Conservation (phyloP, 1,140 invertebrate genomes). For the Drosophila murphyi region DNA sequence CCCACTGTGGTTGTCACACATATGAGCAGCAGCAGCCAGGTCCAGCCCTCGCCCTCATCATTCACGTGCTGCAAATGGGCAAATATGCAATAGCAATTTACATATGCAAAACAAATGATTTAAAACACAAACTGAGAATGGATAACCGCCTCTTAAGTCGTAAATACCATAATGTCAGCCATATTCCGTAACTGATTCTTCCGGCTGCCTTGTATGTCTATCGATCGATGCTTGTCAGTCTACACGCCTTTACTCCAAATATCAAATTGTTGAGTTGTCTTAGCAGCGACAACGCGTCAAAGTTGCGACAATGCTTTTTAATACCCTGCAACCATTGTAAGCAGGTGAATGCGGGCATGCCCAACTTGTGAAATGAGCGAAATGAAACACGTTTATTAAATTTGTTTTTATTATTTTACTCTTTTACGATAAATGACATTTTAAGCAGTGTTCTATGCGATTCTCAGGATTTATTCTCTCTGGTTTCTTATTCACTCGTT, state of each 20-base stretch:
- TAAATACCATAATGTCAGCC: slow-evolving; percentile 56
- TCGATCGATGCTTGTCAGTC: slow-evolving; percentile 9
- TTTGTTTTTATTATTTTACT: not conserved
- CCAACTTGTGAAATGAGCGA: not conserved
- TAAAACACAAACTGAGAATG: slow-evolving; percentile 61
- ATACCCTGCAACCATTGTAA: not conserved
- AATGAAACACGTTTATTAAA: not conserved
- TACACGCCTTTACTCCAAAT: not conserved
- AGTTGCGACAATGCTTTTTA: slow-evolving; percentile 6
- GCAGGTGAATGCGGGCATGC: not conserved
- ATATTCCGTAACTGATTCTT: slow-evolving; percentile 28
- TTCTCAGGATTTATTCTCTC: no score
- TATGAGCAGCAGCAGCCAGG: slow-evolving; percentile 59
- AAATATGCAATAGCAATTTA: slow-evolving; percentile 1
- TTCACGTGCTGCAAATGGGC: slow-evolving; percentile 52
- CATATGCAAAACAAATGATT: slow-evolving; percentile 59
- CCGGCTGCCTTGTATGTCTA: not conserved
- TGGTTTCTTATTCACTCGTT: no score
- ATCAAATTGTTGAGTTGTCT: slow-evolving; percentile 7
- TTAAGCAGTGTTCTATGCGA: no score
- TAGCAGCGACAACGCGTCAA: not conserved
- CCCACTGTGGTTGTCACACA: slow-evolving; percentile 89
- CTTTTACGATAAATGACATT: not conserved
- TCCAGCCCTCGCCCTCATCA: slow-evolving; percentile 54
- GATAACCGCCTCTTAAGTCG: not conserved